A percentile compares a stretch with the other conserved stretches of the same genome.
phyloP scores from a whole-genome alignment of 2,113 vertebrate species.

The Podarcis muralis region DNA sequence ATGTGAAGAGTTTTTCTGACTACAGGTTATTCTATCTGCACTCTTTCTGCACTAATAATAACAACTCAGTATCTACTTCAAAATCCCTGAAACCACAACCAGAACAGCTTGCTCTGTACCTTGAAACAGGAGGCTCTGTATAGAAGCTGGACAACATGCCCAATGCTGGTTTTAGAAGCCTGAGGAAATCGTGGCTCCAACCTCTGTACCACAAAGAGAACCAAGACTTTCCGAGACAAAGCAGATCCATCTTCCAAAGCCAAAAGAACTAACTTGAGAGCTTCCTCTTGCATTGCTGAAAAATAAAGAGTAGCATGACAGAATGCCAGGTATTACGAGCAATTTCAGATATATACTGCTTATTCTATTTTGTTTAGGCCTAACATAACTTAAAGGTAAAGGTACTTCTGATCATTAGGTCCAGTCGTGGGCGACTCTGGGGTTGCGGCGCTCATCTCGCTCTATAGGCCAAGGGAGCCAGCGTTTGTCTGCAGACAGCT shows the following conservation, averaged over 20 bases:
- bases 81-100: not conserved
- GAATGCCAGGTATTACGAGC: not conserved
- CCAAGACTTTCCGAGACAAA: constrained; percentile 94
- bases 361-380: not conserved
- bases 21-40: not conserved
- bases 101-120: constrained; percentile 70
- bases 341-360: not conserved
- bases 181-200: constrained; percentile 96
- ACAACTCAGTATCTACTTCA: not conserved
- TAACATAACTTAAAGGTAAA: too few species aligned
- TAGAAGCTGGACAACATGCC: constrained; percentile 97
- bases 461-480: too few species aligned
- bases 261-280: constrained; percentile 93
- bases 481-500: too few species aligned
- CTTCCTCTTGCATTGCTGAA: constrained; percentile 97
- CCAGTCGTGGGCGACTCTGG: too few species aligned
- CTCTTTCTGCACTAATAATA: not conserved
- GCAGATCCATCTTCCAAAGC: constrained; percentile 96
- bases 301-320: constrained; percentile 20
- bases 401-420: too few species aligned
- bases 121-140: constrained; percentile 98
- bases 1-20: not conserved
- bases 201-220: constrained; percentile 98
- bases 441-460: too few species aligned
- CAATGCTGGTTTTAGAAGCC: constrained; percentile 98